These are phyloP conservation scores for Bettongia penicillata DNA, from an alignment of 2,113 vertebrate species.

Conservation along the genomic window DNA sequence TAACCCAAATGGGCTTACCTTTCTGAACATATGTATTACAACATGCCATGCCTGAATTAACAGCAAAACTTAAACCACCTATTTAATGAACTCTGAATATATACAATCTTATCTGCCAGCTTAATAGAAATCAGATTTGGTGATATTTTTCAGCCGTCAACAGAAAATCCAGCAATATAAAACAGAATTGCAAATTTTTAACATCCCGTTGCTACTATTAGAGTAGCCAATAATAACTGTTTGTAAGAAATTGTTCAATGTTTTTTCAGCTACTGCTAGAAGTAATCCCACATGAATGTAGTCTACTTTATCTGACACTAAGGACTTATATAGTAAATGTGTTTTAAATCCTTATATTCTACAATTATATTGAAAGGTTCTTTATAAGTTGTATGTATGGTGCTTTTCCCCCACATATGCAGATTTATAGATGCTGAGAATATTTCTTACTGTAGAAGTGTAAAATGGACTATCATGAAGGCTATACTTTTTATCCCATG, in stretches of 20 bases:
- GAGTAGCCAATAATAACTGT: conserved; percentile 71
- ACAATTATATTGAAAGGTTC: conserved; percentile 58
- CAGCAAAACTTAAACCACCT: conserved; percentile 63
- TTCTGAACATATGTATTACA: conserved; percentile 21
- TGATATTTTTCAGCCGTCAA: conserved; percentile 64
- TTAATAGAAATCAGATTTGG: conserved; percentile 78
- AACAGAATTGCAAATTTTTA: conserved; percentile 78
- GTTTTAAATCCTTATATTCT: conserved; percentile 60
- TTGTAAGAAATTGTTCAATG: conserved; percentile 65
- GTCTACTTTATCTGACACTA: conserved; percentile 55
- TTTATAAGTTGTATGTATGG: conserved; percentile 64
- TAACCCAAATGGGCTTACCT: conserved; percentile 26
- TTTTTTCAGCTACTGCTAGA: conserved; percentile 60
- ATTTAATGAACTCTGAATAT: conserved; percentile 73
- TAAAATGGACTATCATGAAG: conserved; percentile 35
- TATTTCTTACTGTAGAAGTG: conserved; percentile 15
- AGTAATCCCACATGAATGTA: conserved; percentile 65
- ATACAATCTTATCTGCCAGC: conserved; percentile 47
- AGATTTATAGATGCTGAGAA: conserved; percentile 16
- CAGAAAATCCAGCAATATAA: conserved; percentile 73
- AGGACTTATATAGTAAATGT: conserved; percentile 28
- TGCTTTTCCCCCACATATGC: neutral
- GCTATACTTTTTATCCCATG: neutral
- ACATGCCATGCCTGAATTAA: conserved; percentile 71
- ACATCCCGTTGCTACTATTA: conserved; percentile 15